Evolutionary conservation across 2,113 vertebrate species (phyloP).

Genomic region (Cyanocitta stelleri): DNA sequence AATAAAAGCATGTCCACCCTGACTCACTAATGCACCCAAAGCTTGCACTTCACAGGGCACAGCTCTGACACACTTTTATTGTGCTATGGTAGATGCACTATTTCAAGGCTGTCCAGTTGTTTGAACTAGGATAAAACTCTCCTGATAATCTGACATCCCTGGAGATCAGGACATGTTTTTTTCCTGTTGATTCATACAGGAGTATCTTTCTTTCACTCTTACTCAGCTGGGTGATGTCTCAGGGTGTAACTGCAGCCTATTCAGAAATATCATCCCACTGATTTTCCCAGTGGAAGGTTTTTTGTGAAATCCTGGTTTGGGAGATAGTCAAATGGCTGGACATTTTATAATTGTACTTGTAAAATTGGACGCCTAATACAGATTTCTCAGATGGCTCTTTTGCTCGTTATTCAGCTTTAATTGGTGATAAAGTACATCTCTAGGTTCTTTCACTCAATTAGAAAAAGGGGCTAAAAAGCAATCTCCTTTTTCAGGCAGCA

Average conservation of each 20-base stretch:
- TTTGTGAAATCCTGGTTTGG: constrained; percentile 14
- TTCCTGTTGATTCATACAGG: not conserved
- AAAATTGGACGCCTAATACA: not conserved
- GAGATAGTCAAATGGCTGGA: not conserved
- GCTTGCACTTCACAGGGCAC: not conserved
- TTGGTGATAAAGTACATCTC: not conserved
- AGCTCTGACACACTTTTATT: not conserved
- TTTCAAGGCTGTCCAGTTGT: not conserved
- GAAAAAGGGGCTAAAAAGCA: not conserved
- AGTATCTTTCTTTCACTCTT: not conserved
- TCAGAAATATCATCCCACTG: not conserved
- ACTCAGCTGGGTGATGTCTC: not conserved
- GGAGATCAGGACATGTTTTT: not conserved
- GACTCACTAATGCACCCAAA: not conserved
- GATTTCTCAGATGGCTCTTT: not conserved
- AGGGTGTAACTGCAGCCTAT: not conserved
- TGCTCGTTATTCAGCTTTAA: not conserved
- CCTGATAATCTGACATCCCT: not conserved
- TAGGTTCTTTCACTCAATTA: not conserved
- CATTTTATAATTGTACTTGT: not conserved
- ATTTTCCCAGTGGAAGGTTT: not conserved
- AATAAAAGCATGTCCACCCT: not conserved
- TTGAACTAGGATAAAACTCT: not conserved
- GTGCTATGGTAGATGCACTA: not conserved
- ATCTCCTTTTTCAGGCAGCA: not conserved